A percentile compares a stretch with the other conserved stretches of the same genome.
phyloP scores from a whole-genome alignment of 92 coral and sea anemone species.

The Paragorgia papillata region DNA sequence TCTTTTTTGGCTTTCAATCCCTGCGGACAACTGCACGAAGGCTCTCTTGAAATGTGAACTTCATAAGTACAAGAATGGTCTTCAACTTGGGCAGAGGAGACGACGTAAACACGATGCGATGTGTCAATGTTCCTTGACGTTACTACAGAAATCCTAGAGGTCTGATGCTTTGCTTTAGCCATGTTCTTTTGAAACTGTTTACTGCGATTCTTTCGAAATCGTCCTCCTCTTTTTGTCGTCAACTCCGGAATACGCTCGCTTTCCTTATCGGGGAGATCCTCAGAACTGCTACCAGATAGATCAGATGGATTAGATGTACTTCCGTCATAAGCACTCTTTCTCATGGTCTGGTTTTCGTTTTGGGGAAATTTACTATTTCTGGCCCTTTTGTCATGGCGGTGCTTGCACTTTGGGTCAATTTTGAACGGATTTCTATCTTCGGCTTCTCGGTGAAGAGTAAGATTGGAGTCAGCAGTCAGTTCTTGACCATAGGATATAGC shows the following conservation, averaged over 20 bases:
- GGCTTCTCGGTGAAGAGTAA: constrained; percentile 19
- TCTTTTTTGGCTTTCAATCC: constrained; percentile 35
- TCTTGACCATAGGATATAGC: constrained; percentile 17
- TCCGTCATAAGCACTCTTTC: constrained; percentile 2
- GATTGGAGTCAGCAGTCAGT: constrained; percentile 8
- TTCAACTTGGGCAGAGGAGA: constrained; percentile 34
- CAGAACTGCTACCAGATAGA: constrained; percentile 40
- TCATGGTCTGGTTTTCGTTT: background rate
- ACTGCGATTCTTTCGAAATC: constrained; percentile 16
- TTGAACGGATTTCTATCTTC: constrained; percentile 4
- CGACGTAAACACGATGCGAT: constrained; percentile 22
- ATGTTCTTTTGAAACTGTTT: constrained; percentile 12
- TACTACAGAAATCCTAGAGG: constrained; percentile 9
- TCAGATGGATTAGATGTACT: background rate
- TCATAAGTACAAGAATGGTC: constrained; percentile 36
- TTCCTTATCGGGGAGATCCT: background rate
- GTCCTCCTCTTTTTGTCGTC: constrained; percentile 17
- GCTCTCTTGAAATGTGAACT: constrained; percentile 21
- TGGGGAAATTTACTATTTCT: background rate
- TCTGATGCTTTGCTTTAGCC: constrained; percentile 29
- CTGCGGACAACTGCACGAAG: constrained; percentile 28
- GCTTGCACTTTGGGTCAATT: constrained; percentile 38
- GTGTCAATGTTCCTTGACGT: constrained; percentile 10
- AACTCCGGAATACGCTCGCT: background rate
- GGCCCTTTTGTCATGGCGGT: constrained; percentile 43